Percentiles rank a stretch among this genome's conserved stretches.
Evolutionary conservation across 2,113 vertebrate species (phyloP).

Genomic region (Xenus cinereus): DNA sequence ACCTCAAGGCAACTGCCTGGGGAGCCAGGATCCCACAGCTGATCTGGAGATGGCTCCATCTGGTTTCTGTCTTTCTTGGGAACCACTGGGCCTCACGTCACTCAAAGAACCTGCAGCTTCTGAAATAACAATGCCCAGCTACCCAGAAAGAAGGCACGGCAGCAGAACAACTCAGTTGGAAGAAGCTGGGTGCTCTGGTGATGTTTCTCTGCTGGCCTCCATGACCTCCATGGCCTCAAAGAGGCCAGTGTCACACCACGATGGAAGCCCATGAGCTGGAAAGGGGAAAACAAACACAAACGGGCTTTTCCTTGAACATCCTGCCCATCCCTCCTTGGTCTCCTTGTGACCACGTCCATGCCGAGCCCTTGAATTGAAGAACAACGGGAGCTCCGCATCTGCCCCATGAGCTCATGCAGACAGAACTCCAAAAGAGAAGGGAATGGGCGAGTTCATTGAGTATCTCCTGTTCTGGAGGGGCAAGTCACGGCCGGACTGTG

Average conservation of each 20-base stretch:
- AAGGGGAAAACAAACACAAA: neutral
- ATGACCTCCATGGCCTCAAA: neutral
- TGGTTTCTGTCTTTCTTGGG: neutral
- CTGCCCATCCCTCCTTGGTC: neutral
- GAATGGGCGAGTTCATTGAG: neutral
- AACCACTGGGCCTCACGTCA: neutral
- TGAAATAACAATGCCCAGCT: neutral
- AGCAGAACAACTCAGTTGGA: neutral
- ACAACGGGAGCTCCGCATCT: rapidly evolving
- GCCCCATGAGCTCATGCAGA: neutral
- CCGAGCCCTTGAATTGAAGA: neutral
- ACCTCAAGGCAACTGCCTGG: rapidly evolving
- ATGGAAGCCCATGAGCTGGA: neutral
- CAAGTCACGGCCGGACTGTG: neutral
- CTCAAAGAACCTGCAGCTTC: neutral
- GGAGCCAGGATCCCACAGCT: neutral
- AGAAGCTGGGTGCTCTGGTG: neutral
- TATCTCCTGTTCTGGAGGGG: neutral
- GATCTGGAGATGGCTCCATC: neutral
- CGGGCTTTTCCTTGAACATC: neutral
- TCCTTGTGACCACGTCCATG: neutral
- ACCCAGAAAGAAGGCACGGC: neutral
- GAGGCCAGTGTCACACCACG: neutral
- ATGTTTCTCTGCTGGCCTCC: neutral
- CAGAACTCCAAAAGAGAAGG: neutral